Percentiles rank a stretch among this genome's conserved stretches.
Conservation (phyloP, 2,888 invertebrate genomes). For the Limnephilus rhombicus region DNA sequence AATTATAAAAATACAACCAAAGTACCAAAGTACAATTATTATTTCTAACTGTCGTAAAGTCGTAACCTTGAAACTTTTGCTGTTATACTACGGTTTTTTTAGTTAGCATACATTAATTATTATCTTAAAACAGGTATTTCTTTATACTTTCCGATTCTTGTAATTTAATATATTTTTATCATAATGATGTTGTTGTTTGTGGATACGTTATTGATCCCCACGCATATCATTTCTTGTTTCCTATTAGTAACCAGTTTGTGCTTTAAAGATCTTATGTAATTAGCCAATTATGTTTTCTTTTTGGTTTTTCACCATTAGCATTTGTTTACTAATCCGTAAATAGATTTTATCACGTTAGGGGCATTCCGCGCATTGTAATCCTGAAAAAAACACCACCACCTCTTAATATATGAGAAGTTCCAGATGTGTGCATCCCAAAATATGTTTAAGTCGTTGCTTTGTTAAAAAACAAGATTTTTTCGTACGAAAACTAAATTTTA, state of each 20-base stretch:
- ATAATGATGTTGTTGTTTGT: neutral
- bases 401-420: neutral
- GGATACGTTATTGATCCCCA: neutral
- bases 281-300: neutral
- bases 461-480: neutral
- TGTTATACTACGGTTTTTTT: slow-evolving; percentile 12
- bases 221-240: neutral
- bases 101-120: neutral
- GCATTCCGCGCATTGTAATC: neutral
- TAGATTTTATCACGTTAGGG: neutral
- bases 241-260: neutral
- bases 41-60: neutral
- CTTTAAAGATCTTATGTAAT: neutral
- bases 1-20: neutral
- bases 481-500: neutral
- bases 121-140: neutral
- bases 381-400: neutral
- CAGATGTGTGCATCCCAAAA: neutral
- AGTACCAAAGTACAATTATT: neutral
- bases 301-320: neutral
- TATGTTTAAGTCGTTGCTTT: neutral
- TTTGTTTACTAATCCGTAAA: neutral
- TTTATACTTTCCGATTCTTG: neutral
- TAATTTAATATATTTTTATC: neutral
- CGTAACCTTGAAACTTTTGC: slow-evolving; percentile 16